Evolutionary conservation across 2,888 invertebrate species (phyloP).

Genomic region (Selenia dentaria): DNA sequence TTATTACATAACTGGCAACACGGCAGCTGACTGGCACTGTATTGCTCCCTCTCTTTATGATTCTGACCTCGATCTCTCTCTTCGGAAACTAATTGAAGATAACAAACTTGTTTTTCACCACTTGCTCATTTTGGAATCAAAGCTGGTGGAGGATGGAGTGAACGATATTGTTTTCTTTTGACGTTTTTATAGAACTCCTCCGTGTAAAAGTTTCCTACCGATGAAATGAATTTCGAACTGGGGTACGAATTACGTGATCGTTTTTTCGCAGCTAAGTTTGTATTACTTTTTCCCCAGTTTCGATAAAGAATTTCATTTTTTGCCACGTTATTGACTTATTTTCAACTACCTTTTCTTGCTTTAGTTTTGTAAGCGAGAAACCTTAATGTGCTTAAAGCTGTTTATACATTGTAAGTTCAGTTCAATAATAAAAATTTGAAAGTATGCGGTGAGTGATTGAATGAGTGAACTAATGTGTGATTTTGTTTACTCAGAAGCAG

Average conservation of each 20-base stretch:
- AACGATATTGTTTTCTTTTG: conserved; percentile 62
- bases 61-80: conserved; percentile 59
- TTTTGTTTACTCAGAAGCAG: too few relatives aligned
- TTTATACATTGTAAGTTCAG: background rate
- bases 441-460: too few relatives aligned
- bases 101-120: conserved; percentile 70
- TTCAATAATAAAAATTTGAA: too few relatives aligned
- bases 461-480: too few relatives aligned
- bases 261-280: conserved; percentile 27
- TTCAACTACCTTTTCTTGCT: conserved; percentile 6
- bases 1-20: conserved; percentile 12
- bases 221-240: conserved; percentile 40
- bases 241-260: conserved; percentile 37
- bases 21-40: conserved; percentile 39
- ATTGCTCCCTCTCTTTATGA: conserved; percentile 66
- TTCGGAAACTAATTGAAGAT: conserved; percentile 76
- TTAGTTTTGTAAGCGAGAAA: background rate
- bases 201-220: conserved; percentile 39
- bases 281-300: conserved; percentile 18
- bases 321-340: conserved; percentile 6
- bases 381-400: conserved; percentile 1
- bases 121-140: conserved; percentile 60
- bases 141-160: conserved; percentile 49
- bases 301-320: conserved; percentile 11
- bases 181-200: conserved; percentile 48